phyloP scores from a whole-genome alignment of 1,140 invertebrate genomes.

The Geopemphigus sp. region DNA sequence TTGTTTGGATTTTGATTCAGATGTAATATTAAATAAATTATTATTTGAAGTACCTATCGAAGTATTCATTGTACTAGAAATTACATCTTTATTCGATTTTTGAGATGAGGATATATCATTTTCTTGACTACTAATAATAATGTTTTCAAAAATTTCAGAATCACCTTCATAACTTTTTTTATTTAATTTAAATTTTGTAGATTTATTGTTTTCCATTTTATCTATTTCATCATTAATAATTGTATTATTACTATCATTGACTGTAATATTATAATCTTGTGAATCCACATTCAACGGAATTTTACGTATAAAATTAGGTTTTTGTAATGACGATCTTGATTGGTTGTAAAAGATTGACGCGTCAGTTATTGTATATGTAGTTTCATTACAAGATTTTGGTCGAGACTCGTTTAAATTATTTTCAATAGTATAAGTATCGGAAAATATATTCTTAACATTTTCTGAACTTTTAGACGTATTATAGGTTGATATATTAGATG shows the following conservation, averaged over 20 bases:
- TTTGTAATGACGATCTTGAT: background rate
- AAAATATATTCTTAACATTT: background rate
- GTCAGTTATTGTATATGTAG: background rate
- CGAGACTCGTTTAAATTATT: conserved; percentile 6
- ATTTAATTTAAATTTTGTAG: background rate
- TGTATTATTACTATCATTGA: background rate
- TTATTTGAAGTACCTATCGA: background rate
- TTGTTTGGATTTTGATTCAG: background rate
- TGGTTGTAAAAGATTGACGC: background rate
- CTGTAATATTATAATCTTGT: background rate
- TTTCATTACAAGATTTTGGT: background rate
- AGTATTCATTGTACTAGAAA: background rate
- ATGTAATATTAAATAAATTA: background rate
- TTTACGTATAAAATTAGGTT: conserved; percentile 13
- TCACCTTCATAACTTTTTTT: background rate
- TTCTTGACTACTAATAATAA: conserved; percentile 12
- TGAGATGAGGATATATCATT: background rate
- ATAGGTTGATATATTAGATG: background rate
- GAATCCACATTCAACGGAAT: background rate
- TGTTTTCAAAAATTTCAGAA: conserved; percentile 4
- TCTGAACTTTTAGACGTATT: background rate
- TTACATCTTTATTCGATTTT: background rate
- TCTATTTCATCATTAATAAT: background rate
- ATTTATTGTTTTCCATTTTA: background rate
- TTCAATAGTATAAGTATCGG: conserved; percentile 17